Evolutionary conservation across 2,113 vertebrate species (phyloP).

Genomic region (Tychaedon coryphoeus): DNA sequence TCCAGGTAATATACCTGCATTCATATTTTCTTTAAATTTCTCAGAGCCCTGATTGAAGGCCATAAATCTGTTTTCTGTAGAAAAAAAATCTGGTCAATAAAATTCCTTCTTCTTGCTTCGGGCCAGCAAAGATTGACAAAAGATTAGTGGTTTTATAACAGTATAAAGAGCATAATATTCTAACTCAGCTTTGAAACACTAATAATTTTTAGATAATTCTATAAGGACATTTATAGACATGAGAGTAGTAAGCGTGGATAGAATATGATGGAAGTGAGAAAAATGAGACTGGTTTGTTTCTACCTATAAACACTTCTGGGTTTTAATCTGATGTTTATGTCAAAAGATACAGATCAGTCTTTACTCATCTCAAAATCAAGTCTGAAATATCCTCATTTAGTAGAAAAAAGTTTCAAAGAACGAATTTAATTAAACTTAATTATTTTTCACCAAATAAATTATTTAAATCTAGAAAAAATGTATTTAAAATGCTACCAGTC

Average conservation of each 20-base stretch:
- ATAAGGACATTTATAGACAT: background rate
- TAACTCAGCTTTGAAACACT: background rate
- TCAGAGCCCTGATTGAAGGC: background rate
- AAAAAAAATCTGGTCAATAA: background rate
- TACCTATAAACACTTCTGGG: background rate
- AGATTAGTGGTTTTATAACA: background rate
- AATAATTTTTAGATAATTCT: background rate
- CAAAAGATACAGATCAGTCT: background rate
- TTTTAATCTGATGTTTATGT: background rate
- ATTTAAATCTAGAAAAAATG: background rate
- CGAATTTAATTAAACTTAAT: background rate
- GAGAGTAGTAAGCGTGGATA: background rate
- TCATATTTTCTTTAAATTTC: background rate
- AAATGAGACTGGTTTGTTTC: background rate
- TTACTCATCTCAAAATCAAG: background rate
- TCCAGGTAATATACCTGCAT: background rate
- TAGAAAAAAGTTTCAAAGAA: background rate
- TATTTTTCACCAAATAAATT: background rate
- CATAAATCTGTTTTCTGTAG: background rate
- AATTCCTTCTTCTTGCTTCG: background rate
- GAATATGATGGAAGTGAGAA: background rate
- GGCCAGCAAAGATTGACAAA: background rate
- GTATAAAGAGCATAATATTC: background rate
- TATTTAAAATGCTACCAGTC: background rate
- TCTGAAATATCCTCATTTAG: background rate